Evolutionary conservation across 1,140 invertebrate genomes (phyloP).

Genomic region (Scylla paramamosain): DNA sequence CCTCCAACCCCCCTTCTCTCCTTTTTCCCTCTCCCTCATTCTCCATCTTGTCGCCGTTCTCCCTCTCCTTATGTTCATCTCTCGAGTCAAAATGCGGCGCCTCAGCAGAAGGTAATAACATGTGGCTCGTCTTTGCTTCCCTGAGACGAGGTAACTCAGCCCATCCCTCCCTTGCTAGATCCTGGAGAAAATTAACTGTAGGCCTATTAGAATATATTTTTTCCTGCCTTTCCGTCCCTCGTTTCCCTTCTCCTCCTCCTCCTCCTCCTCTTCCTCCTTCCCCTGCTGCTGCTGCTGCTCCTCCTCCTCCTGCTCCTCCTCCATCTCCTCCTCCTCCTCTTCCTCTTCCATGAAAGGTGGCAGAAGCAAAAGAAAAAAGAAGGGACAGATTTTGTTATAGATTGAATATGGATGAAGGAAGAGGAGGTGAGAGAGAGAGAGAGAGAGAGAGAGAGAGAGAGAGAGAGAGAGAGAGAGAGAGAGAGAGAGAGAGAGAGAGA

Average conservation of each 20-base stretch:
- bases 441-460: no score
- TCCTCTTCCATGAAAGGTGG: no score
- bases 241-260: background rate
- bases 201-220: background rate
- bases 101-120: constrained; percentile 1
- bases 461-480: no score
- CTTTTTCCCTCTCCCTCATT: background rate
- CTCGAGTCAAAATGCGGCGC: background rate
- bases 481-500: no score
- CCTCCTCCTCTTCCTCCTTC: background rate
- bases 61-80: background rate
- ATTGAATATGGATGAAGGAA: no score
- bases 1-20: background rate
- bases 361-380: no score
- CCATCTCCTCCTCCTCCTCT: no score
- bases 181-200: background rate
- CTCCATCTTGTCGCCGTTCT: background rate
- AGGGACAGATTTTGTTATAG: no score
- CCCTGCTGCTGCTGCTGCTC: no score
- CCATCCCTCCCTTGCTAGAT: background rate
- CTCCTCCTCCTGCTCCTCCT: no score
- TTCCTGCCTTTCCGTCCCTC: background rate
- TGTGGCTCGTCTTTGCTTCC: background rate
- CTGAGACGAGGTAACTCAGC: background rate
- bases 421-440: no score